A percentile compares a stretch with the other conserved stretches of the same genome.
These are phyloP conservation scores for Prolemur simus DNA, from an alignment of 2,113 vertebrate species.

Conservation along the genomic window DNA sequence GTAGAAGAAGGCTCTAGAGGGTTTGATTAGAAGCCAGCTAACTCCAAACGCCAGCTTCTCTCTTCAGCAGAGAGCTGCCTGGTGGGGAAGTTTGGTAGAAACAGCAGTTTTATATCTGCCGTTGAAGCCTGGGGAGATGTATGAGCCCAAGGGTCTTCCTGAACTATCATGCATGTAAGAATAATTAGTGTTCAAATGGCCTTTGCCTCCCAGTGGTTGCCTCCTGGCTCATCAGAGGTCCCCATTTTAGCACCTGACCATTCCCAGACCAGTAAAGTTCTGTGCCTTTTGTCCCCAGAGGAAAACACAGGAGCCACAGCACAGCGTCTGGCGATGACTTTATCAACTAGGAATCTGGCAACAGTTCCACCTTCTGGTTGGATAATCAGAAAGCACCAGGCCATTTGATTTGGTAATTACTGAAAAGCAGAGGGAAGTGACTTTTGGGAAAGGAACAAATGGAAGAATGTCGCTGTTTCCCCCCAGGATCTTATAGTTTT, in stretches of 20 bases:
- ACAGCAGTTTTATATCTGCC: neutral
- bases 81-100: neutral
- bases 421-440: constrained; percentile 16
- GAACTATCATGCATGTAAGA: neutral
- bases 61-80: neutral
- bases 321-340: neutral
- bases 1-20: neutral
- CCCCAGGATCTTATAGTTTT: neutral
- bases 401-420: constrained; percentile 19
- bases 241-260: neutral
- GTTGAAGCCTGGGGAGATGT: neutral
- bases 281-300: neutral
- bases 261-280: neutral
- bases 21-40: neutral
- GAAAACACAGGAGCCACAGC: neutral
- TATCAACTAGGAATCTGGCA: neutral
- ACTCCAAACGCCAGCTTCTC: neutral
- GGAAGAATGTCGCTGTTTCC: neutral
- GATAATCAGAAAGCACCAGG: neutral
- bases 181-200: neutral
- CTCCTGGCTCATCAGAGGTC: neutral
- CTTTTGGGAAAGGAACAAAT: neutral
- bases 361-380: neutral
- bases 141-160: too few relatives aligned
- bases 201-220: neutral